Evolutionary conservation across 2,113 vertebrate species (phyloP).

Genomic region (Melanocharis versteri): DNA sequence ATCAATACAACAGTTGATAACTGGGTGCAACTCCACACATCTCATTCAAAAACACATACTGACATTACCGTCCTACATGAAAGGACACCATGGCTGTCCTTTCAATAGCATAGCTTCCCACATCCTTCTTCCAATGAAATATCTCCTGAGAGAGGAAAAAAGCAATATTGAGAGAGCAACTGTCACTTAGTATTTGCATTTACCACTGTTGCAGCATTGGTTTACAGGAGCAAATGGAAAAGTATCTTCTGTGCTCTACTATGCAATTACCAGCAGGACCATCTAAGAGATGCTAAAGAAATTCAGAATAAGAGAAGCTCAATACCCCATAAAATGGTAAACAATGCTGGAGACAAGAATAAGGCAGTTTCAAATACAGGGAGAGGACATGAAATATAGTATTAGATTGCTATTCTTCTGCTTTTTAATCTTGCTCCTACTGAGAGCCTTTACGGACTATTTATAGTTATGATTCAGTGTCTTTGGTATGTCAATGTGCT

Average conservation of each 20-base stretch:
- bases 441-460: conserved; percentile 3
- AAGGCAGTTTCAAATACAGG: not conserved
- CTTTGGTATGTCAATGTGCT: not conserved
- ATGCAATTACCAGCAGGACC: not conserved
- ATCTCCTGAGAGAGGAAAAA: not conserved
- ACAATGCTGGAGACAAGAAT: not conserved
- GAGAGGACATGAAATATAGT: not conserved
- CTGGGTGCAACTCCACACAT: not conserved
- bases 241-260: not conserved
- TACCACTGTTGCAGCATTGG: rapidly evolving
- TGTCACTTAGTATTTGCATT: not conserved
- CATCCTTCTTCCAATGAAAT: not conserved
- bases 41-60: not conserved
- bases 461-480: conserved; percentile 40
- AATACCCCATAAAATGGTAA: not conserved
- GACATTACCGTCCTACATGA: not conserved
- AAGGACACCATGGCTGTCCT: not conserved
- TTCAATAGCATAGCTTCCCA: not conserved
- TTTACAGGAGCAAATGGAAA: not conserved
- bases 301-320: not conserved
- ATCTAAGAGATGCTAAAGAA: not conserved
- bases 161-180: not conserved
- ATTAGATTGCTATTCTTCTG: not conserved
- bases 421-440: not conserved
- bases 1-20: not conserved